Conservation (phyloP, 2,113 vertebrate species). For the Pituophis catenifer region DNA sequence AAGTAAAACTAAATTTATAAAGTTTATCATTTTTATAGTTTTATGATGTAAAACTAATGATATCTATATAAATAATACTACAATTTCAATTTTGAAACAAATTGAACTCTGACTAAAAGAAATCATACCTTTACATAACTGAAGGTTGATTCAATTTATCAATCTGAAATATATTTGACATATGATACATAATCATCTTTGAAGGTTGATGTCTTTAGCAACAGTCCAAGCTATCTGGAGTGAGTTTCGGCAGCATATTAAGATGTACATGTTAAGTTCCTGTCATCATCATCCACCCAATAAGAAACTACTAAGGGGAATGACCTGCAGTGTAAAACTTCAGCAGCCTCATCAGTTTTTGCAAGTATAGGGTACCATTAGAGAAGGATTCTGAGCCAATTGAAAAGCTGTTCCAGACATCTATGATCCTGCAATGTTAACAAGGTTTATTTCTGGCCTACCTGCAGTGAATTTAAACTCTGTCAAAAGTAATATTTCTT, state of each 20-base stretch:
- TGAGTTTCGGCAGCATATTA: not conserved
- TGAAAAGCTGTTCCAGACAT: not conserved
- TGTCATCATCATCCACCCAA: not conserved
- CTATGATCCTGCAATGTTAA: not conserved
- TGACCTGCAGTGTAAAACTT: not conserved
- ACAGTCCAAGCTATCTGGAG: not conserved
- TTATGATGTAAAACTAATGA: not conserved
- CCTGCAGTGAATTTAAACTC: not conserved
- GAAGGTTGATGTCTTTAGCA: not conserved
- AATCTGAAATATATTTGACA: not conserved
- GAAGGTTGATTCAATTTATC: not conserved
- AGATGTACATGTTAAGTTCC: not conserved
- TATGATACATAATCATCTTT: not conserved
- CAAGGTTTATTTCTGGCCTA: not conserved
- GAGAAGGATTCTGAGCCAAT: not conserved
- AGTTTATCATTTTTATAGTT: not conserved
- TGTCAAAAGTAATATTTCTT: not conserved
- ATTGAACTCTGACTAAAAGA: not conserved
- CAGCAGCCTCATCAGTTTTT: not conserved
- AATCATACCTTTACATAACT: not conserved
- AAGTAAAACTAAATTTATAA: not conserved
- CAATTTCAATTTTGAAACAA: not conserved
- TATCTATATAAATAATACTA: not conserved
- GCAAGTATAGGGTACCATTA: not conserved
- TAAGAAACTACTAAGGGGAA: not conserved